phyloP scores from a whole-genome alignment of 2,113 vertebrate genomes.

The Oceanites oceanicus region DNA sequence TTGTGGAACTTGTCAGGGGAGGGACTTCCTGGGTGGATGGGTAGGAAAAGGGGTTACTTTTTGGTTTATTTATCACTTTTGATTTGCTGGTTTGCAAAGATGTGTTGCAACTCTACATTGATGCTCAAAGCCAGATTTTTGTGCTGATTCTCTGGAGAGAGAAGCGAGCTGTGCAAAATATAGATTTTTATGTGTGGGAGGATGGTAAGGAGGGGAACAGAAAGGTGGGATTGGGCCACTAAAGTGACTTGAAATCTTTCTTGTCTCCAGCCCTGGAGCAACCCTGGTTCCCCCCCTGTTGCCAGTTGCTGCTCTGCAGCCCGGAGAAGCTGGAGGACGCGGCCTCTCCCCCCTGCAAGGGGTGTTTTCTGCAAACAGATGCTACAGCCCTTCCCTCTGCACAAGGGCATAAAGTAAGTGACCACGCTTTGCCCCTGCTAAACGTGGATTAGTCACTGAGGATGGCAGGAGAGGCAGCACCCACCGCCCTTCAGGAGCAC shows the following conservation, averaged over 20 bases:
- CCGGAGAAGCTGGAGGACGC: background rate
- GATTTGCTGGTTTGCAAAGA: background rate
- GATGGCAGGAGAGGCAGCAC: background rate
- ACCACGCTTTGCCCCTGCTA: rapidly evolving
- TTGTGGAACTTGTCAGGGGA: background rate
- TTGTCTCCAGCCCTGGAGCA: background rate
- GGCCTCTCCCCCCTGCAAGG: background rate
- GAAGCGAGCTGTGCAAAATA: rapidly evolving
- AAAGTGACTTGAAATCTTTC: background rate
- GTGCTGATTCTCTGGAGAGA: background rate
- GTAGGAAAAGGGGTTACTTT: background rate
- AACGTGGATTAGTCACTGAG: background rate
- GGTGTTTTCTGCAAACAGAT: background rate
- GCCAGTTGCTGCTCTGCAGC: background rate
- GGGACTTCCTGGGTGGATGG: background rate
- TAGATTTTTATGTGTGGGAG: background rate
- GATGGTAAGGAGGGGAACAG: background rate
- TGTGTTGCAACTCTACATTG: rapidly evolving
- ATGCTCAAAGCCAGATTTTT: background rate
- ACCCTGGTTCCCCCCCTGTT: background rate
- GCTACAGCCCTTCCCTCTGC: background rate
- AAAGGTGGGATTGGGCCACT: background rate
- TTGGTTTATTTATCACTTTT: background rate
- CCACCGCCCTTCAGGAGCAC: rapidly evolving
- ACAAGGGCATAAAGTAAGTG: background rate